Percentiles rank a stretch among this genome's conserved stretches.
Evolutionary conservation across 1,140 invertebrate species (phyloP).

Genomic region (Lepidurus couesii): DNA sequence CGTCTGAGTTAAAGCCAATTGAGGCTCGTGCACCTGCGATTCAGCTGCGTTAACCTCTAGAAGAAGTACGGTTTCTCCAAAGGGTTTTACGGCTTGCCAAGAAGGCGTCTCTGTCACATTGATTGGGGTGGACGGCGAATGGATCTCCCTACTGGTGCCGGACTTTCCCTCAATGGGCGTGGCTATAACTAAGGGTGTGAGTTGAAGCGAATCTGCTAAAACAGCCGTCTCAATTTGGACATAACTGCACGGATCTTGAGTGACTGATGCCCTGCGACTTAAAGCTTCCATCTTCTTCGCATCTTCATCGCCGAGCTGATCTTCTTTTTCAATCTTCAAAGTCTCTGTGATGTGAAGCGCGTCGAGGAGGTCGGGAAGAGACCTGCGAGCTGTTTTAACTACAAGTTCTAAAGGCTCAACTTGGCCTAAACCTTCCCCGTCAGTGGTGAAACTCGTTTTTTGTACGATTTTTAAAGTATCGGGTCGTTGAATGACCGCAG

Average conservation of each 20-base stretch:
- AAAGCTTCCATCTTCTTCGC: not conserved
- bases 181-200: not conserved
- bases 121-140: not conserved
- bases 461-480: not conserved
- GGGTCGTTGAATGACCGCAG: not conserved
- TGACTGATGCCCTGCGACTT: not conserved
- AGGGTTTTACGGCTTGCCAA: not conserved
- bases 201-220: not conserved
- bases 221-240: not conserved
- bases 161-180: not conserved
- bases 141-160: not conserved
- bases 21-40: too few species aligned
- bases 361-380: not conserved
- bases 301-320: constrained; percentile 17
- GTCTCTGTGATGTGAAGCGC: constrained; percentile 17
- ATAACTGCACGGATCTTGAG: not conserved
- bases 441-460: not conserved
- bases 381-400: not conserved
- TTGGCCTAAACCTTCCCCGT: not conserved
- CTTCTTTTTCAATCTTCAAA: constrained; percentile 32
- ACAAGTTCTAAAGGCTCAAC: not conserved
- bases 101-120: not conserved
- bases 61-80: not conserved
- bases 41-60: too few species aligned
- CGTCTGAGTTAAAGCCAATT: too few species aligned